A percentile compares a stretch with the other conserved stretches of the same genome.
These are phyloP conservation scores for Empidonax traillii DNA, from an alignment of 2,113 vertebrate species.

Conservation along the genomic window DNA sequence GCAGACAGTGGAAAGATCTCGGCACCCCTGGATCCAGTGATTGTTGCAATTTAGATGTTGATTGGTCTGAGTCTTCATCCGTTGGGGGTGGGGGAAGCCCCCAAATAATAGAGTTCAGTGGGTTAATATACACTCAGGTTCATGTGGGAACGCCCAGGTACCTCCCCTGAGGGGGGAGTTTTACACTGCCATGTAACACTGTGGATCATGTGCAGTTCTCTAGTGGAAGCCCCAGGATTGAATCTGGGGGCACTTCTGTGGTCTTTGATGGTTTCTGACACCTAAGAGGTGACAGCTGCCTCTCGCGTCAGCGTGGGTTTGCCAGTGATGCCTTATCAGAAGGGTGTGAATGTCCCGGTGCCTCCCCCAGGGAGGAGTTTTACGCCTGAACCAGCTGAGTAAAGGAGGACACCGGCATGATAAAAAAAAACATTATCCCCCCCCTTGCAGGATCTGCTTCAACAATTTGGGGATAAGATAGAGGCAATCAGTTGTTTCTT, in stretches of 20 bases:
- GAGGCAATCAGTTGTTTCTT: neutral
- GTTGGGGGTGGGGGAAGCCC: neutral
- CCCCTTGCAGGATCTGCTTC: neutral
- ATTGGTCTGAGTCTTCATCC: neutral
- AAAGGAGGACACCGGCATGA: neutral
- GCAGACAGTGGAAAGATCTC: neutral
- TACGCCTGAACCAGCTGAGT: neutral
- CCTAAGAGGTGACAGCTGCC: neutral
- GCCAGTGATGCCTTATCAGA: neutral
- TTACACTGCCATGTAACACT: neutral
- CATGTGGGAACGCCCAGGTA: neutral
- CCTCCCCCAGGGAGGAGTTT: neutral
- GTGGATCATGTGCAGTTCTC: neutral
- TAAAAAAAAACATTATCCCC: neutral
- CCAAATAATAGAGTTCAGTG: neutral
- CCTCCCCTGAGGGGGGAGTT: neutral
- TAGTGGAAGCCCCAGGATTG: neutral
- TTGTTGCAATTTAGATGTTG: neutral
- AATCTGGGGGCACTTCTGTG: neutral
- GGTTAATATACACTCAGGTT: neutral
- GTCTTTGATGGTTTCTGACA: neutral
- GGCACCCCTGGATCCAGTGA: neutral
- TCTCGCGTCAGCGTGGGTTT: neutral
- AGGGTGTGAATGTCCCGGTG: neutral
- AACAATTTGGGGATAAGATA: neutral